These are phyloP conservation scores for Aleiodes sp. DNA, from an alignment of 1,140 invertebrate species.

Conservation along the genomic window DNA sequence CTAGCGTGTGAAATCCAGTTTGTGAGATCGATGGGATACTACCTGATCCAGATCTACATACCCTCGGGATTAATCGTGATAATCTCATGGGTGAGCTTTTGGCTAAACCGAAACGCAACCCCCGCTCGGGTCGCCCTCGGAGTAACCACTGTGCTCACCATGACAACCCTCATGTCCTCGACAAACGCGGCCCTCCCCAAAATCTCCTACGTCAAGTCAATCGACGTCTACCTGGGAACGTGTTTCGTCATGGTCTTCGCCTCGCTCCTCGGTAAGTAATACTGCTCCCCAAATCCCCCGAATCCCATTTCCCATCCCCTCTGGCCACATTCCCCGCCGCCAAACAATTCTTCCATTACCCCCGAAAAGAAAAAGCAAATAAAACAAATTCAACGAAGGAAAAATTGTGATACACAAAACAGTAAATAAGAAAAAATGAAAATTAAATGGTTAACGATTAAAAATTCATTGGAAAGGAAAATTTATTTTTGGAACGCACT, in stretches of 20 bases:
- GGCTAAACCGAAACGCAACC: constrained; percentile 94
- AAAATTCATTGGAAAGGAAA: neutral
- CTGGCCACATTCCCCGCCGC: too few species aligned
- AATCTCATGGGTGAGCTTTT: constrained; percentile 98
- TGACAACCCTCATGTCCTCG: constrained; percentile 98
- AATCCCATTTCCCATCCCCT: too few species aligned
- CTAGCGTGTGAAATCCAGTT: constrained; percentile 98
- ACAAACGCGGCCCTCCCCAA: constrained; percentile 97
- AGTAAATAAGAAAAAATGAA: too few species aligned
- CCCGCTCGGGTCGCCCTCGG: constrained; percentile 95
- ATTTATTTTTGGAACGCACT: constrained; percentile 15
- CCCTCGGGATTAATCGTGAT: constrained; percentile 98
- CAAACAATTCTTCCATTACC: neutral
- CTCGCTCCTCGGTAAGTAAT: constrained; percentile 86
- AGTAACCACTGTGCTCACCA: constrained; percentile 97
- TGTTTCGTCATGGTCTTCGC: constrained; percentile 99
- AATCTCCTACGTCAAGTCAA: constrained; percentile 98
- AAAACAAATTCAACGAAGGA: neutral
- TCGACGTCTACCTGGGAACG: constrained; percentile 97
- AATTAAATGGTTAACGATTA: neutral
- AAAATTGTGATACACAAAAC: neutral
- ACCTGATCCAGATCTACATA: constrained; percentile 99
- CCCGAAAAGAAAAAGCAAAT: neutral
- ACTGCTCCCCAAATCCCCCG: neutral
- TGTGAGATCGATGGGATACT: constrained; percentile 98